phyloP scores from a whole-genome alignment of 2,797 vertebrate genomes.

The Spheniscus humboldti region DNA sequence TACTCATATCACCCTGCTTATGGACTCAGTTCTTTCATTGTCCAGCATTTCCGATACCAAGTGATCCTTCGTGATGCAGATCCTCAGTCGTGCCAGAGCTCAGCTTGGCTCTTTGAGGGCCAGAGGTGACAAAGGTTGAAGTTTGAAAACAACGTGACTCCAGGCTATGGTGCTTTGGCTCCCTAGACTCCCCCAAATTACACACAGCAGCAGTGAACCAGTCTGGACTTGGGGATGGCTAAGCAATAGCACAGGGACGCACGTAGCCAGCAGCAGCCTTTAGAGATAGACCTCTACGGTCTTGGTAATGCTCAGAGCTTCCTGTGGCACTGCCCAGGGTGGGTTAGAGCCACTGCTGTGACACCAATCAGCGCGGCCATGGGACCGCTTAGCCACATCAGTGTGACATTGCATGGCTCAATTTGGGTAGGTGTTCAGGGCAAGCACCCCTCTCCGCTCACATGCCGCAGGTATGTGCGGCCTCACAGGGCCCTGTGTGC shows the following conservation, averaged over 20 bases:
- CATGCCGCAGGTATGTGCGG: accelerated
- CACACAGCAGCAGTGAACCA: background rate
- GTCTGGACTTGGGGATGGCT: accelerated
- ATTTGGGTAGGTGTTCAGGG: background rate
- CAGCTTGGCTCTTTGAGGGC: background rate
- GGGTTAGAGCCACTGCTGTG: background rate
- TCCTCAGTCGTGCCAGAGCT: background rate
- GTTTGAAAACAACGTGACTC: background rate
- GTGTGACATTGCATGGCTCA: background rate
- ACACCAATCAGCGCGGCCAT: accelerated
- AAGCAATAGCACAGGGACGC: accelerated
- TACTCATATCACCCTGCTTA: background rate
- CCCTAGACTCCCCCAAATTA: background rate
- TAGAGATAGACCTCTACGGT: background rate
- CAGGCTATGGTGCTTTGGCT: background rate
- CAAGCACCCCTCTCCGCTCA: background rate
- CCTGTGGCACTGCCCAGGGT: background rate
- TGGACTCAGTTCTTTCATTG: background rate
- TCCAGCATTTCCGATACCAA: background rate
- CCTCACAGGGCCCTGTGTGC: background rate
- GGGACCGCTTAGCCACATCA: background rate
- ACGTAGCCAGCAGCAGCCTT: background rate
- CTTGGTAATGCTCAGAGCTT: background rate
- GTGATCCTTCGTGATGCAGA: background rate
- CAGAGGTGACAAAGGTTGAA: background rate